phyloP scores from a whole-genome alignment of 2,888 invertebrate species.

The Drosophila neonasuta region DNA sequence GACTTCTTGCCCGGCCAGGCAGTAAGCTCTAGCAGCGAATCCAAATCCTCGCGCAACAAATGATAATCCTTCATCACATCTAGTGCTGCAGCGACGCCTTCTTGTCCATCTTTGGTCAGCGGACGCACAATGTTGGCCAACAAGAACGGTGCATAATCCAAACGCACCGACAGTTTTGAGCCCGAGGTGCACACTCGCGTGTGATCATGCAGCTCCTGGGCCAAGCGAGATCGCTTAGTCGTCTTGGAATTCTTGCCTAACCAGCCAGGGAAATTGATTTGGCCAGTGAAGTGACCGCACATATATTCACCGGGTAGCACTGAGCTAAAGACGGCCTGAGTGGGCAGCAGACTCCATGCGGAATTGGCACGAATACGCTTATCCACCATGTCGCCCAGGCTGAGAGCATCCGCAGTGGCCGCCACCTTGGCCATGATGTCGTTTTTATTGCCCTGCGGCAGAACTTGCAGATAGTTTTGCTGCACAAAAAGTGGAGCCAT shows the following conservation, averaged over 20 bases:
- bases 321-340: slow-evolving; percentile 93
- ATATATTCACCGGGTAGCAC: slow-evolving; percentile 94
- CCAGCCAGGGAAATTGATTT: slow-evolving; percentile 97
- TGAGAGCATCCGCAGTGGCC: slow-evolving; percentile 92
- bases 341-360: slow-evolving; percentile 94
- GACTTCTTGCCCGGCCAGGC: slow-evolving; percentile 92
- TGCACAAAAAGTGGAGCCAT: slow-evolving; percentile 98
- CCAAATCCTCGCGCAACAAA: slow-evolving; percentile 94
- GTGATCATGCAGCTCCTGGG: slow-evolving; percentile 93
- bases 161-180: slow-evolving; percentile 90
- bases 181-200: slow-evolving; percentile 91
- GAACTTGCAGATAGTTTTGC: slow-evolving; percentile 95
- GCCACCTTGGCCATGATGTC: slow-evolving; percentile 88
- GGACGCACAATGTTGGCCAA: slow-evolving; percentile 90
- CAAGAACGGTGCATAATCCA: slow-evolving; percentile 94
- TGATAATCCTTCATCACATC: slow-evolving; percentile 91
- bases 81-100: slow-evolving; percentile 89
- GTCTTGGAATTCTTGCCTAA: slow-evolving; percentile 96
- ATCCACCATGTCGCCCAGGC: slow-evolving; percentile 93
- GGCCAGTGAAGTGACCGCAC: slow-evolving; percentile 89
- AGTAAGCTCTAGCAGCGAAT: slow-evolving; percentile 92
- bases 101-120: slow-evolving; percentile 86
- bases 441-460: slow-evolving; percentile 86
- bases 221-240: slow-evolving; percentile 90
- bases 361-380: slow-evolving; percentile 89